Percentiles rank a stretch among this genome's conserved stretches.
These are phyloP conservation scores for Phyto melanocephala DNA, from an alignment of 2,888 invertebrate genomes.

Conservation along the genomic window DNA sequence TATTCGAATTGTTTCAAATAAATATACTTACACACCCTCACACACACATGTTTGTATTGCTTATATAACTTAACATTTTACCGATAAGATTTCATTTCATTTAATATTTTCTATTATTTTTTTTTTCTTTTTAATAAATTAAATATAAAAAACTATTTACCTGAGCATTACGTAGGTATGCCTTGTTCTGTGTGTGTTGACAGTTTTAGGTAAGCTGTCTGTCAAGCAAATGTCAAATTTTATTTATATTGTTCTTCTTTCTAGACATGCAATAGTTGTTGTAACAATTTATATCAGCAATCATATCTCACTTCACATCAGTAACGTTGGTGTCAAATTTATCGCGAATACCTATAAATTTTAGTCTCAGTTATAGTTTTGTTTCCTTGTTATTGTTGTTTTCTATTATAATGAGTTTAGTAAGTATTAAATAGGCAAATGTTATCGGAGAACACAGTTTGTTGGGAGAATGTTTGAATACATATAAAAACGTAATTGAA, in stretches of 20 bases:
- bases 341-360: conserved; percentile 64
- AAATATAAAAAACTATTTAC: conserved; percentile 52
- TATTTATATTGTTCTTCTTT: conserved; percentile 35
- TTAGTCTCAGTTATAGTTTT: background rate
- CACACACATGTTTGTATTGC: too few relatives aligned
- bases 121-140: background rate
- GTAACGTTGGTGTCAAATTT: conserved; percentile 46
- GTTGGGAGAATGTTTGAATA: too few relatives aligned
- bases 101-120: background rate
- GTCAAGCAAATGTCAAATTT: conserved; percentile 61
- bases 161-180: background rate
- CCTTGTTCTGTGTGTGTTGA: conserved; percentile 43
- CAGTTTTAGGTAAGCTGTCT: conserved; percentile 65
- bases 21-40: background rate
- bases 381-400: background rate
- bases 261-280: background rate
- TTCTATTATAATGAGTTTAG: too few relatives aligned
- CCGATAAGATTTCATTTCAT: conserved; percentile 50
- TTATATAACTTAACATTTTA: conserved; percentile 13
- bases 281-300: background rate
- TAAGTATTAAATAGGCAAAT: too few relatives aligned
- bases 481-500: too few relatives aligned
- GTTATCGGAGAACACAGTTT: too few relatives aligned
- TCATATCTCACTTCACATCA: conserved; percentile 39
- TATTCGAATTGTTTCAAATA: background rate